Conservation (phyloP, 2,113 vertebrate species). For the Poeciliopsis prolifica region DNA sequence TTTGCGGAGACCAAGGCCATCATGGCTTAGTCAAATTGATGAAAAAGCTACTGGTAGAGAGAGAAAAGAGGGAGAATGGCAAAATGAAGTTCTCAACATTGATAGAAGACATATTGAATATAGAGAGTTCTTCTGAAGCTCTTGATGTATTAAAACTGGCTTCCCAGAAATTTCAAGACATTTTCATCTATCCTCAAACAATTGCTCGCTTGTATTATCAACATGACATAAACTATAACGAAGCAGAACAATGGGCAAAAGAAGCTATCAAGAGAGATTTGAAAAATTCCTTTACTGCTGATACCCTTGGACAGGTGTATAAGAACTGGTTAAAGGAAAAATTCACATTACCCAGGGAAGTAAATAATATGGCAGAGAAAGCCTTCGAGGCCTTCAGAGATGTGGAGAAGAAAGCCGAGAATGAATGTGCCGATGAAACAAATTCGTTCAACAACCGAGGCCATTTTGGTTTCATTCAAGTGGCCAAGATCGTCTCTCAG, state of each 20-base stretch:
- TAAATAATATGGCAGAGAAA: neutral
- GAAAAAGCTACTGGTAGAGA: too few relatives aligned
- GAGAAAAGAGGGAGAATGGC: too few relatives aligned
- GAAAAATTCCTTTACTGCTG: conserved; percentile 51
- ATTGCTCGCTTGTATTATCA: conserved; percentile 54
- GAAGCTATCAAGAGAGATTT: conserved; percentile 26
- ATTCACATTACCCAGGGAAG: rapidly evolving
- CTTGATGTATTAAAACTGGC: conserved; percentile 15
- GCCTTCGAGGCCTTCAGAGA: conserved; percentile 40
- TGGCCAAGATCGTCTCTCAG: conserved; percentile 35
- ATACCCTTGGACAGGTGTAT: conserved; percentile 61
- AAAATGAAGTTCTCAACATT: too few relatives aligned
- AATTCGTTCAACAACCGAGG: too few relatives aligned
- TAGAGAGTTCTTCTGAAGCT: neutral
- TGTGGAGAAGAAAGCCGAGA: conserved; percentile 26
- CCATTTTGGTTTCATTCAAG: conserved; percentile 55
- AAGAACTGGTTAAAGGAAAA: neutral
- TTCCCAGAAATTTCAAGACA: neutral
- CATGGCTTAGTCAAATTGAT: too few relatives aligned
- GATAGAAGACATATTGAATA: too few relatives aligned
- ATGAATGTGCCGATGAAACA: neutral
- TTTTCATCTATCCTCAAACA: conserved; percentile 44
- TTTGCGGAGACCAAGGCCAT: too few relatives aligned
- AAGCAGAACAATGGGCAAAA: conserved; percentile 46
- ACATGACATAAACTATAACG: rapidly evolving